A percentile compares a stretch with the other conserved stretches of the same genome.
These are phyloP conservation scores for Holocentrus rufus DNA, from an alignment of 2,797 vertebrate genomes.

Conservation along the genomic window DNA sequence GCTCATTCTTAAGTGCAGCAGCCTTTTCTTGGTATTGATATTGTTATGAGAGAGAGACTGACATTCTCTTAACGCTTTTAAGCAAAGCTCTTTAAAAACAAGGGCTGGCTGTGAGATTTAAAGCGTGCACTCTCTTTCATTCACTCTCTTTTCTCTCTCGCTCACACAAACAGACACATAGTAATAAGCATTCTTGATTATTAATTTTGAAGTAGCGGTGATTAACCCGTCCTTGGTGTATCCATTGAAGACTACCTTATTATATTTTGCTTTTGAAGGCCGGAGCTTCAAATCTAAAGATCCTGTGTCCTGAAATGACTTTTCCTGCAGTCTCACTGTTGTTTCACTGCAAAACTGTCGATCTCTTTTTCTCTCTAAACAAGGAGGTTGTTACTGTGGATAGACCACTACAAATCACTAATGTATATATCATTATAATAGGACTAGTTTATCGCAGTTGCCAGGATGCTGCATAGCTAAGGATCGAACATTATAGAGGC, in stretches of 20 bases:
- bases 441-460: not conserved
- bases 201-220: conserved; percentile 1
- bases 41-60: too few relatives aligned
- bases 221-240: not conserved
- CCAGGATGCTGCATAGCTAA: not conserved
- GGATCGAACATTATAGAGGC: not conserved
- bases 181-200: conserved; percentile 4
- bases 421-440: not conserved
- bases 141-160: not conserved
- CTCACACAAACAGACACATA: not conserved
- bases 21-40: too few relatives aligned
- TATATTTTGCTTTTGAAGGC: not conserved
- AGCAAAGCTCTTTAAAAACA: conserved; percentile 17
- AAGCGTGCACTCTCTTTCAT: not conserved
- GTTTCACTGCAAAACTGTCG: not conserved
- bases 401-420: not conserved
- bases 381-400: not conserved
- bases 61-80: not conserved
- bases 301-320: conserved; percentile 1
- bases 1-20: too few relatives aligned
- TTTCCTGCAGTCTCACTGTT: not conserved
- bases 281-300: not conserved
- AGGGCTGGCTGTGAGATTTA: conserved; percentile 12
- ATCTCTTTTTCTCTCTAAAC: not conserved
- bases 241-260: not conserved